These are phyloP conservation scores for Eupristina koningsbergeri DNA, from an alignment of 1,140 invertebrate genomes.

Conservation along the genomic window DNA sequence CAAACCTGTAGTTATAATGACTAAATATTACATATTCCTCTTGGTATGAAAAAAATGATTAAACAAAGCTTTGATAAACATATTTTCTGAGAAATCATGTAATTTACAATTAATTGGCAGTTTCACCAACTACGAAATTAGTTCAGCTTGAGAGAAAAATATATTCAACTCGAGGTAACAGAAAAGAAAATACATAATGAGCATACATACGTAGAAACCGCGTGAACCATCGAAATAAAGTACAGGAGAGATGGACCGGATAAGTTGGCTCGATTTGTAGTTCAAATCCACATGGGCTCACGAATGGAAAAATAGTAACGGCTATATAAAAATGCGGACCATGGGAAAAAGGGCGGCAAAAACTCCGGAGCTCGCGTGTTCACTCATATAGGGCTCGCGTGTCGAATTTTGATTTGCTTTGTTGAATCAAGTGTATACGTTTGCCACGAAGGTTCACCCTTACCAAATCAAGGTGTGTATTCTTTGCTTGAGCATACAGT, in stretches of 20 bases:
- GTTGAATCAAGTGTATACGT: slow-evolving; percentile 71
- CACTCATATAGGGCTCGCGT: slow-evolving; percentile 68
- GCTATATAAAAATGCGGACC: slow-evolving; percentile 8
- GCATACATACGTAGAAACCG: not conserved
- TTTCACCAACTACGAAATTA: not conserved
- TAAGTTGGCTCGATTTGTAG: slow-evolving; percentile 14
- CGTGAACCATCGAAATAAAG: slow-evolving; percentile 4
- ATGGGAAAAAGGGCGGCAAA: slow-evolving; percentile 52
- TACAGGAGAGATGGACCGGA: slow-evolving; percentile 20
- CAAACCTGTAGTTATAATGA: no score
- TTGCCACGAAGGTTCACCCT: slow-evolving; percentile 33
- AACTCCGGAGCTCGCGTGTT: slow-evolving; percentile 70
- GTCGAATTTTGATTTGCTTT: slow-evolving; percentile 74
- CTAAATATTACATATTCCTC: no score
- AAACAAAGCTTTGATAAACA: not conserved
- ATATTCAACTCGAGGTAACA: not conserved
- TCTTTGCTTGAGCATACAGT: not conserved
- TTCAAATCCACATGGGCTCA: not conserved
- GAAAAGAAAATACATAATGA: not conserved
- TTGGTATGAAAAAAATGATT: no score
- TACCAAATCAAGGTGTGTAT: not conserved
- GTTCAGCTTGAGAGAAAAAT: not conserved
- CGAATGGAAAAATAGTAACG: slow-evolving; percentile 24
- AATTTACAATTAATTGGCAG: not conserved
- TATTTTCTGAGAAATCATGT: not conserved